phyloP scores from a whole-genome alignment of 2,888 invertebrate species.

The Lampropteryx suffumata region DNA sequence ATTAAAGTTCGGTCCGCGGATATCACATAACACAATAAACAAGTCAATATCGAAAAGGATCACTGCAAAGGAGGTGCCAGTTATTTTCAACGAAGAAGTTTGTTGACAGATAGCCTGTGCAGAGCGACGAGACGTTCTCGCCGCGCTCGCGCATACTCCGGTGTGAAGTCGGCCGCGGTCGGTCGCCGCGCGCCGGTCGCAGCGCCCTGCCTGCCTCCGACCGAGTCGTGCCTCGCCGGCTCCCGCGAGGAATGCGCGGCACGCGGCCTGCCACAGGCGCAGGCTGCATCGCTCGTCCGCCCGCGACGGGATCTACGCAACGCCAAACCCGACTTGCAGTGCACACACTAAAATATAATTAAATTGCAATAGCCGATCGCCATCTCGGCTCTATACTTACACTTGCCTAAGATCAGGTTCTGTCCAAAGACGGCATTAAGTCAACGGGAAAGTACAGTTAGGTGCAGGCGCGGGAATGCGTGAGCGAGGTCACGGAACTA shows the following conservation, averaged over 20 bases:
- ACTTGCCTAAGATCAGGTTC: slow-evolving; percentile 80
- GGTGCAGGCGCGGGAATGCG: slow-evolving; percentile 82
- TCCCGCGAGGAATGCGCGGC: slow-evolving; percentile 73
- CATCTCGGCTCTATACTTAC: slow-evolving; percentile 72
- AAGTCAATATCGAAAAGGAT: slow-evolving; percentile 67
- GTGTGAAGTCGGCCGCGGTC: slow-evolving; percentile 79
- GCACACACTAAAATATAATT: slow-evolving; percentile 76
- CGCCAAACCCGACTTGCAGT: slow-evolving; percentile 57
- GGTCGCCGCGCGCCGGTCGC: slow-evolving; percentile 31
- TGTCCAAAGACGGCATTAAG: slow-evolving; percentile 80
- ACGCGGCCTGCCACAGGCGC: slow-evolving; percentile 54
- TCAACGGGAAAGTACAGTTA: slow-evolving; percentile 83
- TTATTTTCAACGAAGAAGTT: slow-evolving; percentile 73
- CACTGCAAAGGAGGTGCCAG: slow-evolving; percentile 62
- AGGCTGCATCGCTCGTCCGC: slow-evolving; percentile 50
- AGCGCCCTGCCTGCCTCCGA: slow-evolving; percentile 52
- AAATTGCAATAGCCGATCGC: slow-evolving; percentile 78
- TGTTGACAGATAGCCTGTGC: slow-evolving; percentile 77
- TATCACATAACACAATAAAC: slow-evolving; percentile 67
- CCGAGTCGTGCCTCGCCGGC: slow-evolving; percentile 38
- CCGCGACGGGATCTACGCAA: slow-evolving; percentile 59
- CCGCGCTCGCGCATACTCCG: slow-evolving; percentile 80
- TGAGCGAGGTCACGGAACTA: slow-evolving; percentile 83
- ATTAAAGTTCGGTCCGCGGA: slow-evolving; percentile 56
- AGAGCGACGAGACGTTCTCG: slow-evolving; percentile 75